These are phyloP conservation scores for Pristionchus entomophagus DNA, from an alignment of 2,888 invertebrate genomes.

Conservation along the genomic window DNA sequence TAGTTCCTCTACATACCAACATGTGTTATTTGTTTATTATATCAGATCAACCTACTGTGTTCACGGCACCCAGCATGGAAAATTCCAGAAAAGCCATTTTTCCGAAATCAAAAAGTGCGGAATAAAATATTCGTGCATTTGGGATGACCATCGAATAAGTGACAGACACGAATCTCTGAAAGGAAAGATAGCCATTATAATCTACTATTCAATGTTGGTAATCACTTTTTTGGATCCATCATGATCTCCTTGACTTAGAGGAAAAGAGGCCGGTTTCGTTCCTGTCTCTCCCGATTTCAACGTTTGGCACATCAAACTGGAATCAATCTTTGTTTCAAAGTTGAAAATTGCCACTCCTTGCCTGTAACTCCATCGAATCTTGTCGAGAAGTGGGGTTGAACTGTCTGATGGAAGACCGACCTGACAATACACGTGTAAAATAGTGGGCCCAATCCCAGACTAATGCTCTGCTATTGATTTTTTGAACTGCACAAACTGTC, in stretches of 20 bases:
- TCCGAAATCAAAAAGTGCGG: neutral
- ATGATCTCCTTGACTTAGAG: neutral
- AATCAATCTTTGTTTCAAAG: no score
- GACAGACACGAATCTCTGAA: neutral
- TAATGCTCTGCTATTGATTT: no score
- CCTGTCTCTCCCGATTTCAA: neutral
- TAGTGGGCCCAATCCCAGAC: no score
- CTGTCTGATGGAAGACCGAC: neutral
- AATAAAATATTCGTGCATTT: neutral
- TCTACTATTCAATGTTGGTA: no score
- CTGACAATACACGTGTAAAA: no score
- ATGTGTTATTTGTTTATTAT: no score
- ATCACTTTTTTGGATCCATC: neutral
- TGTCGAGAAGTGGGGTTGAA: neutral
- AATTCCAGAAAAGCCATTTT: neutral
- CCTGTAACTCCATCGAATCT: conserved; percentile 18
- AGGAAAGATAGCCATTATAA: neutral
- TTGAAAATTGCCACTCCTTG: no score
- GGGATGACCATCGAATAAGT: neutral
- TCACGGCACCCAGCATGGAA: neutral
- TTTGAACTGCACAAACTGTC: no score
- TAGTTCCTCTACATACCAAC: no score
- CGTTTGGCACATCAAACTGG: neutral
- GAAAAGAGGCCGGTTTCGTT: neutral
- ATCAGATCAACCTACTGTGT: neutral